phyloP scores from a whole-genome alignment of 2,888 invertebrate species.

The Rhamnusium bicolor region DNA sequence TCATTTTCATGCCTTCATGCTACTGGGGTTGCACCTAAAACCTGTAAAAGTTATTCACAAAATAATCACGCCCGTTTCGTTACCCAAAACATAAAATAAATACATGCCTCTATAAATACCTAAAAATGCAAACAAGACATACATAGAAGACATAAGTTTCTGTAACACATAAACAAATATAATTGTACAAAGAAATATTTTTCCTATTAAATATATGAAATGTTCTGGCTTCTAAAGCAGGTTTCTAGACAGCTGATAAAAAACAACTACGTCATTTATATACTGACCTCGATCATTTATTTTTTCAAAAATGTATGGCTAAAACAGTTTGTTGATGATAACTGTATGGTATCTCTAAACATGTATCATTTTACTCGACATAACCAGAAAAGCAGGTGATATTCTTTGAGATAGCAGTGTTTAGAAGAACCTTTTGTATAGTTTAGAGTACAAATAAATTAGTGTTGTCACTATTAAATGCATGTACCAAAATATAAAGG shows the following conservation, averaged over 20 bases:
- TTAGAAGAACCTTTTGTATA: too few species aligned
- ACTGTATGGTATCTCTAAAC: too few species aligned
- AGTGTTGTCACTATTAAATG: too few species aligned
- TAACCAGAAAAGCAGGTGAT: too few species aligned
- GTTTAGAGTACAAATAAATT: too few species aligned
- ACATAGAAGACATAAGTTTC: neutral
- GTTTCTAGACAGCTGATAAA: neutral
- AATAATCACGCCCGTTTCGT: neutral
- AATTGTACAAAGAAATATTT: neutral
- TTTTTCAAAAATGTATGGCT: too few species aligned
- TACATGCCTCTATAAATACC: constrained; percentile 50
- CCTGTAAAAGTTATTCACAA: constrained; percentile 11
- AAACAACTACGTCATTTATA: constrained; percentile 17
- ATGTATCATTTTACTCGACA: too few species aligned
- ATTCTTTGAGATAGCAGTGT: too few species aligned
- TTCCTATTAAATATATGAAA: neutral
- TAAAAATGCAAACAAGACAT: constrained; percentile 26
- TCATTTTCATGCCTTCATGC: constrained; percentile 29
- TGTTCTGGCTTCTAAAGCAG: neutral
- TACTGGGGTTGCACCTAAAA: constrained; percentile 30
- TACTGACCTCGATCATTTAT: too few species aligned
- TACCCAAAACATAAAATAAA: constrained; percentile 1
- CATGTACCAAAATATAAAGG: too few species aligned
- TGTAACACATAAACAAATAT: constrained; percentile 6
- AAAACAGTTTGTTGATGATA: too few species aligned